Evolutionary conservation across 2,797 vertebrate genomes (phyloP), one percentile per base, ranked within the genome.

Genomic region (Schizopygopsis malacanthus): DNA sequence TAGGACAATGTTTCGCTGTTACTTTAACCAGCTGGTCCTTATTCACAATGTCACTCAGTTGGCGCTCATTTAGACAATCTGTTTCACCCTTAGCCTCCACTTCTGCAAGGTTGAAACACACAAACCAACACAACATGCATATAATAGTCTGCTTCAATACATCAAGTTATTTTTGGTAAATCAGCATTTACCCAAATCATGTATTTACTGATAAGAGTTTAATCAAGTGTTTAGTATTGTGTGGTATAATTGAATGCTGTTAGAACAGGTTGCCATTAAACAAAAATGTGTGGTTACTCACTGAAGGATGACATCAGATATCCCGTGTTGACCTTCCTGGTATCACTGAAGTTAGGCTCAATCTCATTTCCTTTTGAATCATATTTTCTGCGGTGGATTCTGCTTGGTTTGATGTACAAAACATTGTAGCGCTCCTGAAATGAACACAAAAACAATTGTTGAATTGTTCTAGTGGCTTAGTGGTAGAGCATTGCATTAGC

Each of bases 291-390:
- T 52, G 11, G 16, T 15, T 41, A 95, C 97, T 94, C 94, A 97
- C 97, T 96, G 94, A 96, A 97, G 47, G 97, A 97, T 2, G 97
- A 97, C 96, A 96, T 94, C 56, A 98, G 96, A 93, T 94, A 96
- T 88, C 97, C 97, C 0, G 96, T 97, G 94, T 96, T 97, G 92
- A 98, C 96, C 91, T 96, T 97, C 88, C 87, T 94, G 79, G 95
- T 96, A 73, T 96, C 93, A 15, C 96, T 96, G 92, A 97, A 97
- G 91, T 97, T 97, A 2, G 97, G 96, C 88, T 97, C 97, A 0
- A 96, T 93, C 90, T 98, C 97, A 18, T 95, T 95, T 33, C 97
- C 96, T 2, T 92, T 91, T 70, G 91, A 87, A 80, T 97, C 96
- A n/a, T 96, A 98, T 88, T 91, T 95, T 52, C 97, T 95, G 84